Conservation (phyloP, 1,140 invertebrate species). For the Pemphigus obesinymphae region DNA sequence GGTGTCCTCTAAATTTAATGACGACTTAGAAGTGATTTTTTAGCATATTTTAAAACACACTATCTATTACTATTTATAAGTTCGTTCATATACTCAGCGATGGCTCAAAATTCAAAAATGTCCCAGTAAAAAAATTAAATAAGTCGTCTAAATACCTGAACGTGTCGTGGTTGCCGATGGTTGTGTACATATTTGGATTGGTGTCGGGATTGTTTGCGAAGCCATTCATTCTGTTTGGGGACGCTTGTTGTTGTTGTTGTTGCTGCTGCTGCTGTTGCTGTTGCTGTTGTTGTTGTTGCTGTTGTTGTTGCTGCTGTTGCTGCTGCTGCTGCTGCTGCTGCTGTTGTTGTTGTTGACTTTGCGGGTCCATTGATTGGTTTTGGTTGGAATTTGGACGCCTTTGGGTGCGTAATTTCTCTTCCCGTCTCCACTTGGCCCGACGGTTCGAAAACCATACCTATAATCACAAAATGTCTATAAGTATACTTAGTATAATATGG, state of each 20-base stretch:
- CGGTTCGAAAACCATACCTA: slow-evolving; percentile 98
- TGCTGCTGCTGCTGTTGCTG: slow-evolving; percentile 19
- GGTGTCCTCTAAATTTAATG: too few relatives aligned
- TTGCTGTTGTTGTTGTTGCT: slow-evolving; percentile 10
- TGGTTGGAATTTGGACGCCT: slow-evolving; percentile 54
- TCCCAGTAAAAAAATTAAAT: too few relatives aligned
- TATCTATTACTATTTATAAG: too few relatives aligned
- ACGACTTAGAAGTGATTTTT: too few relatives aligned
- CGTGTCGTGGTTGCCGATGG: slow-evolving; percentile 28
- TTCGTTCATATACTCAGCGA: too few relatives aligned
- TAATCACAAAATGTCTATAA: too few relatives aligned
- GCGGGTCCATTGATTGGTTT: slow-evolving; percentile 36
- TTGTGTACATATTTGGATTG: slow-evolving; percentile 37
- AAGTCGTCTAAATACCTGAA: slow-evolving; percentile 25
- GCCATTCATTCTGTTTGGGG: slow-evolving; percentile 21
- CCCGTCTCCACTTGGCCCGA: slow-evolving; percentile 94
- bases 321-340: slow-evolving; percentile 18
- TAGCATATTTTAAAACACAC: too few relatives aligned
- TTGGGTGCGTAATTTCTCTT: slow-evolving; percentile 93
- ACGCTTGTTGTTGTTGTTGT: slow-evolving; percentile 10
- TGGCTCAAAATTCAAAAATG: too few relatives aligned
- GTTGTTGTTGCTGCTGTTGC: neutral
- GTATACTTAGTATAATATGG: too few relatives aligned
- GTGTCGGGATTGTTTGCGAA: slow-evolving; percentile 28
- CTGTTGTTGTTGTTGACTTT: slow-evolving; percentile 11